Evolutionary conservation across 2,113 vertebrate genomes (phyloP).

Genomic region (Thryonomys swinderianus): DNA sequence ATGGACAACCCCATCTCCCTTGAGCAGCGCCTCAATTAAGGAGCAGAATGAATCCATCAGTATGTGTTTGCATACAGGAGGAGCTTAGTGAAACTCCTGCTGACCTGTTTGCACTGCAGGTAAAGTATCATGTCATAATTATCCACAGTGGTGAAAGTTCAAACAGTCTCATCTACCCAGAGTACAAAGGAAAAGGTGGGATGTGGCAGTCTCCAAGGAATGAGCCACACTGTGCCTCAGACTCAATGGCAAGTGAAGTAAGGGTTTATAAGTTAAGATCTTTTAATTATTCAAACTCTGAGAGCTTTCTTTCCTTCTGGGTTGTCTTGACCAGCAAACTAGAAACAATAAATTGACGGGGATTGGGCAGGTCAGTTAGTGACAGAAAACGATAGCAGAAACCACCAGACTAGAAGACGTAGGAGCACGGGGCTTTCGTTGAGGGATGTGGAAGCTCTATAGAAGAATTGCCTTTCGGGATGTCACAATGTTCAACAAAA

Average conservation of each 20-base stretch:
- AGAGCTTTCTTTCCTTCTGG: background rate
- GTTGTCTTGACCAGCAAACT: background rate
- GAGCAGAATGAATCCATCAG: background rate
- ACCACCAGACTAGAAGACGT: background rate
- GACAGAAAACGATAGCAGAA: background rate
- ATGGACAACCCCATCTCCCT: background rate
- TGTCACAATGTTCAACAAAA: background rate
- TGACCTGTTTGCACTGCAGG: background rate
- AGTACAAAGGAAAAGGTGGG: background rate
- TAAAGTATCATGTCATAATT: background rate
- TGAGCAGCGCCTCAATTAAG: background rate
- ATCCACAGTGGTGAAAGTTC: background rate
- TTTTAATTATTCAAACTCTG: background rate
- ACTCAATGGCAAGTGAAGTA: background rate
- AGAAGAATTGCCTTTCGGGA: background rate
- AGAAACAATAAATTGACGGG: background rate
- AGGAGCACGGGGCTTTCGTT: too few species aligned
- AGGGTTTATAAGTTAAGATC: background rate
- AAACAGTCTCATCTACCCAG: background rate
- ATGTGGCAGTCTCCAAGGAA: background rate
- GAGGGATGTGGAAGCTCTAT: background rate
- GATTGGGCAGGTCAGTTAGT: background rate
- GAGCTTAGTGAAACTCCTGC: slow-evolving; percentile 1
- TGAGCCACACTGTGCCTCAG: rapidly evolving
- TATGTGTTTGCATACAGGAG: background rate